phyloP scores from a whole-genome alignment of 2,113 vertebrate species.

The Myrmecobius fasciatus region DNA sequence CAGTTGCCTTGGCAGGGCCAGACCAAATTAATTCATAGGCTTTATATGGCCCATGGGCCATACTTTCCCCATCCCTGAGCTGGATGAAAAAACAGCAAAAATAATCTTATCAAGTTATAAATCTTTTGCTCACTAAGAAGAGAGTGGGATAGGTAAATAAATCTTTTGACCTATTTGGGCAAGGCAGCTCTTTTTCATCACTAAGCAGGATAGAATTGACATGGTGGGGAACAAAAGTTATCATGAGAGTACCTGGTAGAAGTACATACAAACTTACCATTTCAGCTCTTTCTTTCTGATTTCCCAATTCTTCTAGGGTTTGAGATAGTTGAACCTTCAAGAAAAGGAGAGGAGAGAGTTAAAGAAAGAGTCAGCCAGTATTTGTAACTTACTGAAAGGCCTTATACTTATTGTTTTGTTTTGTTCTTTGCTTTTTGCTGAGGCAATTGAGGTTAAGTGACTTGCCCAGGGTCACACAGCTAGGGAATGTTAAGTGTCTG shows the following conservation, averaged over 20 bases:
- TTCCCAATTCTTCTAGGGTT: constrained; percentile 90
- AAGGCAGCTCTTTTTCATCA: background rate
- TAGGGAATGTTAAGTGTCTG: no score
- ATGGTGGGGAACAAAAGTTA: background rate
- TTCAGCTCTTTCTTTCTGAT: constrained; percentile 91
- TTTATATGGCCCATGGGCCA: no score
- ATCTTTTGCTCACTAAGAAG: background rate
- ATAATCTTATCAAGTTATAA: background rate
- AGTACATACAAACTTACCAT: constrained; percentile 84
- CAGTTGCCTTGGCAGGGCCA: no score
- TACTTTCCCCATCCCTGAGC: no score
- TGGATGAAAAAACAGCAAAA: background rate
- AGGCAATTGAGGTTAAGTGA: no score
- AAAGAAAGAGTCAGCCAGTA: background rate
- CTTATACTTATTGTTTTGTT: background rate
- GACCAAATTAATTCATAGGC: no score
- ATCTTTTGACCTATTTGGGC: background rate
- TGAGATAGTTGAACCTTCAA: constrained; percentile 91
- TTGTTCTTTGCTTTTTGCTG: no score
- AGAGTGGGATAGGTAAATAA: background rate
- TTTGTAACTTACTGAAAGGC: background rate
- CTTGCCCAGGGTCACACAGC: no score
- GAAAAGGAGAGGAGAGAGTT: constrained; percentile 48
- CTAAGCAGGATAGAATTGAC: background rate
- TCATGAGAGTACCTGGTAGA: rapidly evolving